phyloP scores from a whole-genome alignment of 2,888 invertebrate genomes.

The Octodonta nipae region DNA sequence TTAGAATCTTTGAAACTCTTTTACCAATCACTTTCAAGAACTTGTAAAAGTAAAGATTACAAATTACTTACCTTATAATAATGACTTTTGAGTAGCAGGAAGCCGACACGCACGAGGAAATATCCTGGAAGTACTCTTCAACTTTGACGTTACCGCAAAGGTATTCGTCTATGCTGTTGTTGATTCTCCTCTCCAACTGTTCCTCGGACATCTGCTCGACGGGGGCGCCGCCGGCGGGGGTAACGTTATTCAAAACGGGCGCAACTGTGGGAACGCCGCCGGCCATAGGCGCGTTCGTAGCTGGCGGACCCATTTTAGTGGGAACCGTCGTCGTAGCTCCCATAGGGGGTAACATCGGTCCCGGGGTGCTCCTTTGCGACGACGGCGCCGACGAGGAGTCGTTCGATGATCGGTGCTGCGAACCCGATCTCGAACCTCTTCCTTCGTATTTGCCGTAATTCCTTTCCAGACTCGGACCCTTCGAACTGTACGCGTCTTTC shows the following conservation, averaged over 20 bases:
- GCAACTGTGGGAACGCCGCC: constrained; percentile 10
- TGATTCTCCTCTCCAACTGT: constrained; percentile 24
- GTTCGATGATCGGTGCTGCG: constrained; percentile 42
- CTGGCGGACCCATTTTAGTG: constrained; percentile 5
- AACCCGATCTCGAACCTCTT: constrained; percentile 43
- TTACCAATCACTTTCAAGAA: too few species aligned
- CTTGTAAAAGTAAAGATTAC: too few species aligned
- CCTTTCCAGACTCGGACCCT: constrained; percentile 33
- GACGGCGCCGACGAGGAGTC: constrained; percentile 15
- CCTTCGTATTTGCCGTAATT: constrained; percentile 30
- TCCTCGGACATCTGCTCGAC: constrained; percentile 17
- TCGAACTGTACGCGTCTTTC: constrained; percentile 32
- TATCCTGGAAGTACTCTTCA: constrained; percentile 28
- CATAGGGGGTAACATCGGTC: constrained; percentile 13
- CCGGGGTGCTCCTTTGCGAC: constrained; percentile 16
- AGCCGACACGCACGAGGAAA: constrained; percentile 22
- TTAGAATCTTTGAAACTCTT: too few species aligned
- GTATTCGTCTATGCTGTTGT: constrained; percentile 31
- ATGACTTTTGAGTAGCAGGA: constrained; percentile 23
- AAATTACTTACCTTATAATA: constrained; percentile 24
- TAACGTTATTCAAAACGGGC: constrained; percentile 4
- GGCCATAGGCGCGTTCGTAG: constrained; percentile 9
- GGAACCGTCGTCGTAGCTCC: constrained; percentile 8
- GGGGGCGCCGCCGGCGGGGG: constrained; percentile 7
- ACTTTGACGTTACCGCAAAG: constrained; percentile 25